A percentile compares a stretch with the other conserved stretches of the same genome.
These are phyloP conservation scores for Polia nebulosa DNA, from an alignment of 2,888 invertebrate genomes.

Conservation along the genomic window DNA sequence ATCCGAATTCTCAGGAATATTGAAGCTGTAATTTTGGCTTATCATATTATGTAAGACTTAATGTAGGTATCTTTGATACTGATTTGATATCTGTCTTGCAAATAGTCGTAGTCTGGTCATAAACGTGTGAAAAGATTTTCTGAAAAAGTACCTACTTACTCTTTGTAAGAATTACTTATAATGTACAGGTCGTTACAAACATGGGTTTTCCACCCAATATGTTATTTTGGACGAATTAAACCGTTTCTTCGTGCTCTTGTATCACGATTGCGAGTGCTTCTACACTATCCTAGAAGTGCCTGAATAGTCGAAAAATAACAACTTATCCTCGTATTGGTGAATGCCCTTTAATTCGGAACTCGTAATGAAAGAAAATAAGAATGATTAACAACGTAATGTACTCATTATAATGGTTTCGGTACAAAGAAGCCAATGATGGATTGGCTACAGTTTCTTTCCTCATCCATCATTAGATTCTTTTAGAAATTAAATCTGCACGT, in stretches of 20 bases:
- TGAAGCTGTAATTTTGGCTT: constrained; percentile 27
- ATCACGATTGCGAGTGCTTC: neutral
- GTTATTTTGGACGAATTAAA: neutral
- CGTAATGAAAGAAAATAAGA: constrained; percentile 1
- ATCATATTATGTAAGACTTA: constrained; percentile 2
- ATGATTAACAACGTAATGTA: constrained; percentile 19
- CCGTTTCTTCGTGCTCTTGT: too few species aligned
- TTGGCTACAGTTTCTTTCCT: constrained; percentile 41
- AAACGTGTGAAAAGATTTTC: neutral
- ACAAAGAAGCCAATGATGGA: constrained; percentile 44
- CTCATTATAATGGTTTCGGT: constrained; percentile 32
- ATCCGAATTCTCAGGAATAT: constrained; percentile 33
- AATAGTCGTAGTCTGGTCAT: neutral
- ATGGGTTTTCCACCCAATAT: too few species aligned
- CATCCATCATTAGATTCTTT: constrained; percentile 42
- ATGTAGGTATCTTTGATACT: neutral
- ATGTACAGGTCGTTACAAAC: too few species aligned
- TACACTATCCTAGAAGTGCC: neutral
- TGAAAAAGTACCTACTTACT: neutral
- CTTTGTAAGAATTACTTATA: neutral
- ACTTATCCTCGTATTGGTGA: neutral
- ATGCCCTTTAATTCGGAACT: neutral
- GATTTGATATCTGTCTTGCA: neutral
- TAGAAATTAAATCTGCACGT: constrained; percentile 19
- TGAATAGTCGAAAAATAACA: neutral